Conservation (phyloP, 2,113 vertebrate species). For the Pongo pygmaeus region DNA sequence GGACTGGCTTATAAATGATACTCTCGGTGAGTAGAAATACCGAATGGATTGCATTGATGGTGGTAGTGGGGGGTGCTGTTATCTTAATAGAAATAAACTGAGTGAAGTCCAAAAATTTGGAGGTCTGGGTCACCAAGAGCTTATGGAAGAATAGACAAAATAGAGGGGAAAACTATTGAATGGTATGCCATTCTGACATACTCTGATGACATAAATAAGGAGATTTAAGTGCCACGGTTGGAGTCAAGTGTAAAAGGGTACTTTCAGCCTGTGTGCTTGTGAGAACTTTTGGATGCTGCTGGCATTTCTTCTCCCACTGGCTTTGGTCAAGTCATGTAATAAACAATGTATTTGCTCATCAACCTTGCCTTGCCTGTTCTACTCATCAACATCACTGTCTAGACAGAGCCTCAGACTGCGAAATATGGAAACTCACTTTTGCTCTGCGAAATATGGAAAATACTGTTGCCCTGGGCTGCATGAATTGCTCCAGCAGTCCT, state of each 20-base stretch:
- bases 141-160: neutral
- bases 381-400: neutral
- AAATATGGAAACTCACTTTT: neutral
- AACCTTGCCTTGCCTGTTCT: neutral
- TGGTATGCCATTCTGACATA: neutral
- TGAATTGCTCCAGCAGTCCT: neutral
- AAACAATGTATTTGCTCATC: neutral
- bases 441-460: neutral
- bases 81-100: neutral
- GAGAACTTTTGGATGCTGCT: neutral
- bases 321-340: neutral
- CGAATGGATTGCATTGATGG: too few relatives aligned
- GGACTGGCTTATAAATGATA: neutral
- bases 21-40: neutral
- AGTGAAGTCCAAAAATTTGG: neutral
- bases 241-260: neutral
- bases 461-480: neutral
- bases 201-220: neutral
- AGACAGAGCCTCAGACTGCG: neutral
- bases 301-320: neutral
- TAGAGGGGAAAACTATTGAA: too few relatives aligned
- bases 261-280: neutral
- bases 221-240: neutral
- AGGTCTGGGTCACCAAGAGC: neutral
- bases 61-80: accelerated